phyloP scores from a whole-genome alignment of 2,888 invertebrate species.

The Myopa testacea region DNA sequence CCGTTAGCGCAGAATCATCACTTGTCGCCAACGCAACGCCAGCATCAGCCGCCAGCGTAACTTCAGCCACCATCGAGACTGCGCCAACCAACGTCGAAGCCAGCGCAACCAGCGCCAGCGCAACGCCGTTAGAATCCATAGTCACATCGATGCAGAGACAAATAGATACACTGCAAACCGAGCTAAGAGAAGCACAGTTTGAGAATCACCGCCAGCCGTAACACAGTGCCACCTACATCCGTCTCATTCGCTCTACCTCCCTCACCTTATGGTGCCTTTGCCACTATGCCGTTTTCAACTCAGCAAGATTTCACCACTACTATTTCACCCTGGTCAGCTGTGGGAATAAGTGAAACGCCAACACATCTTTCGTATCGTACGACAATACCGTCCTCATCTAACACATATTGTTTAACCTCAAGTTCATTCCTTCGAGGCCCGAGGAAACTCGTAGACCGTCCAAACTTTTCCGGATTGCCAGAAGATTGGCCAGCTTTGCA shows the following conservation, averaged over 20 bases:
- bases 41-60: too few species aligned
- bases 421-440: too few species aligned
- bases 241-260: conserved; percentile 1
- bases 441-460: conserved; percentile 41
- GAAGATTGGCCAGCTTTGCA: conserved; percentile 47
- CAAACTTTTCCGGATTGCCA: conserved; percentile 39
- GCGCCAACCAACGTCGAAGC: too few species aligned
- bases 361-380: too few species aligned
- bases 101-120: not conserved
- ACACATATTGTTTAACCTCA: too few species aligned
- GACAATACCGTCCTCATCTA: too few species aligned
- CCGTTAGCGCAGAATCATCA: too few species aligned
- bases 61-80: too few species aligned
- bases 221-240: conserved; percentile 3
- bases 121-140: not conserved
- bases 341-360: not conserved
- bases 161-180: not conserved
- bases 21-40: too few species aligned
- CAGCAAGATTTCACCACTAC: not conserved
- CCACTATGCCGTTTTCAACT: not conserved
- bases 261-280: not conserved
- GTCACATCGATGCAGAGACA: conserved; percentile 11
- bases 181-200: not conserved
- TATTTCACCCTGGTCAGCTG: not conserved
- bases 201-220: not conserved